These are phyloP conservation scores for Hypanus sabinus DNA, from an alignment of 2,113 vertebrate species.

Conservation along the genomic window DNA sequence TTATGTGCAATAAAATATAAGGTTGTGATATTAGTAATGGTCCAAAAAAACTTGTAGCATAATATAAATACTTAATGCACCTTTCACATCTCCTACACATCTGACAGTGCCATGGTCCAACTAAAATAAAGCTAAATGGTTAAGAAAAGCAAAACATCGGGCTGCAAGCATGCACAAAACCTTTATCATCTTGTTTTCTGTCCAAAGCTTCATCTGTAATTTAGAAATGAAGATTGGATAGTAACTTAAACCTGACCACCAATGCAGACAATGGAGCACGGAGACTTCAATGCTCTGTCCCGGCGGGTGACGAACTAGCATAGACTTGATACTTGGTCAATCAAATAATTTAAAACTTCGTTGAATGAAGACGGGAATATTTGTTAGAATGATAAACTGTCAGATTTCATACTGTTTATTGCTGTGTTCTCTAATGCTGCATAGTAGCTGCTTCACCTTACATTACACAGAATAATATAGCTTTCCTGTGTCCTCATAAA, in stretches of 20 bases:
- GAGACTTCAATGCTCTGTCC: background rate
- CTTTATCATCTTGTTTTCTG: background rate
- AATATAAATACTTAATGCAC: too few relatives aligned
- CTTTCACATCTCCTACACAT: too few relatives aligned
- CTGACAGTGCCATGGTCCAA: background rate
- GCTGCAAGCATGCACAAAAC: background rate
- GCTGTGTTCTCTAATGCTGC: background rate
- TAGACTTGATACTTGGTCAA: background rate
- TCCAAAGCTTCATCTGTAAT: background rate
- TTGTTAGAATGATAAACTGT: slow-evolving; percentile 10
- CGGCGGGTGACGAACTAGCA: background rate
- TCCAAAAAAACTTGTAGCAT: too few relatives aligned
- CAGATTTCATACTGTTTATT: background rate
- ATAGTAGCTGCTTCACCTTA: background rate
- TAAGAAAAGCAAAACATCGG: background rate
- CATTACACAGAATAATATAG: background rate
- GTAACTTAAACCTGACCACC: background rate
- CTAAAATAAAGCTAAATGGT: background rate
- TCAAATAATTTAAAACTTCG: slow-evolving; percentile 15
- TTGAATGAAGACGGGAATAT: background rate
- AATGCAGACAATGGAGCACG: background rate
- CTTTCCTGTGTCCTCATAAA: background rate
- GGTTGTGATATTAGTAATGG: background rate
- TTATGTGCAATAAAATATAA: background rate
- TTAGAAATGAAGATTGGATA: background rate